These are phyloP conservation scores for Puntigrus tetrazona DNA, from an alignment of 2,113 vertebrate genomes.

Conservation along the genomic window DNA sequence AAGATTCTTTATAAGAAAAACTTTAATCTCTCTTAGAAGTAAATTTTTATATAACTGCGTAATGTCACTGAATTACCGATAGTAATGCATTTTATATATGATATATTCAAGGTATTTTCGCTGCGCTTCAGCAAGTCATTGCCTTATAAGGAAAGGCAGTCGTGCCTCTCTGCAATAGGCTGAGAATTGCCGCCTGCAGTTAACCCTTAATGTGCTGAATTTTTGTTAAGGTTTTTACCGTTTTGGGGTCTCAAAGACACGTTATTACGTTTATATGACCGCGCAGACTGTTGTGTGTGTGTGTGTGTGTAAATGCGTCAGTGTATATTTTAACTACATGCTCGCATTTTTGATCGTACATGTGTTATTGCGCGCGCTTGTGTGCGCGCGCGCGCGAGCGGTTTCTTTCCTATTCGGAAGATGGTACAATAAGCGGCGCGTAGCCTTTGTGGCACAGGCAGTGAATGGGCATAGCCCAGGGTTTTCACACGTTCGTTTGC, in stretches of 20 bases:
- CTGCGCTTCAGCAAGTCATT: conserved; percentile 58
- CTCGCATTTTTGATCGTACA: background rate
- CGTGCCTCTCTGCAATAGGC: conserved; percentile 75
- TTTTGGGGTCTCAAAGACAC: background rate
- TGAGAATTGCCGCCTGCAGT: conserved; percentile 69
- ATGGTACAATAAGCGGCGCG: background rate
- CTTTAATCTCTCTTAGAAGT: background rate
- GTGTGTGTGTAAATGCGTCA: background rate
- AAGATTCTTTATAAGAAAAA: background rate
- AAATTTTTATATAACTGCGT: background rate
- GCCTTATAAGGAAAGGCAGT: conserved; percentile 76
- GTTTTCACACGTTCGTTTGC: conserved; percentile 27
- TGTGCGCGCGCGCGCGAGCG: background rate
- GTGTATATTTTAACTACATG: background rate
- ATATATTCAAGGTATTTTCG: conserved; percentile 42
- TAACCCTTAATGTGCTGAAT: conserved; percentile 76
- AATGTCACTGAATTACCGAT: background rate
- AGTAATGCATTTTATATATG: background rate
- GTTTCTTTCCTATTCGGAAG: background rate
- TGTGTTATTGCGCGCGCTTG: background rate
- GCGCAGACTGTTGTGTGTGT: background rate
- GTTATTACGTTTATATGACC: background rate
- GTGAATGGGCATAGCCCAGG: conserved; percentile 2
- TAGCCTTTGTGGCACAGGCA: background rate
- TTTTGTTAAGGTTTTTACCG: conserved; percentile 61